Evolutionary conservation across 2,113 vertebrate species (phyloP).

Genomic region (Pangasianodon hypophthalmus): DNA sequence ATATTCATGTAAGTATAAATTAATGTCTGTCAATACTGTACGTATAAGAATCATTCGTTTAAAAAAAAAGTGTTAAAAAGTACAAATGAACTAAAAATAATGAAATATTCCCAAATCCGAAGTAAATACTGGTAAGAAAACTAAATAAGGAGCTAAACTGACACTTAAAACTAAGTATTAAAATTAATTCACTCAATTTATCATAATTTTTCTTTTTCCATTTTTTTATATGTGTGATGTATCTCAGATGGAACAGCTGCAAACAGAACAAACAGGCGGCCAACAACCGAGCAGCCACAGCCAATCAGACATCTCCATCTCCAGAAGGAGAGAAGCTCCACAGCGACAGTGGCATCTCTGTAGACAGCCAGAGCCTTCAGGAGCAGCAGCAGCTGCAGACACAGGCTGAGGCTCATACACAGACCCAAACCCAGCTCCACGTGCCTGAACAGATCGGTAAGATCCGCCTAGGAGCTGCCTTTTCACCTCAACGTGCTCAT

Average conservation of each 20-base stretch:
- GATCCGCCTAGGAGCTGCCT: neutral
- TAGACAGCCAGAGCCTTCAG: constrained; percentile 96
- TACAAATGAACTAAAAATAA: neutral
- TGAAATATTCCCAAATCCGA: neutral
- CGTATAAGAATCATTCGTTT: neutral
- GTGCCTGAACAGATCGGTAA: constrained; percentile 75
- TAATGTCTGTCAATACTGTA: neutral
- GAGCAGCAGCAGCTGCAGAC: constrained; percentile 78
- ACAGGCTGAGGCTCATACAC: constrained; percentile 76
- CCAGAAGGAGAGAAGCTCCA: constrained; percentile 96
- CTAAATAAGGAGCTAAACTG: neutral
- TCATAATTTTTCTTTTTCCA: too few species aligned
- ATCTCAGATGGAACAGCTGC: constrained; percentile 93
- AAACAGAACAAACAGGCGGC: constrained; percentile 96
- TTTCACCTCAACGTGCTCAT: neutral
- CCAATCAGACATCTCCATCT: constrained; percentile 88
- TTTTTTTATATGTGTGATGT: neutral
- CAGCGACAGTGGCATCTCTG: constrained; percentile 96
- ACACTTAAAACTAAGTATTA: neutral
- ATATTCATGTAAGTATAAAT: neutral
- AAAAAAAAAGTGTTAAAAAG: neutral
- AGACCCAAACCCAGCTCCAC: constrained; percentile 69
- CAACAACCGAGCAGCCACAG: constrained; percentile 84
- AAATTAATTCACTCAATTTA: constrained; percentile 11
- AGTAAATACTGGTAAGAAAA: neutral